A percentile compares a stretch with the other conserved stretches of the same genome.
These are phyloP conservation scores for Hemichromis elongatus DNA, from an alignment of 2,113 vertebrate genomes.

Conservation along the genomic window DNA sequence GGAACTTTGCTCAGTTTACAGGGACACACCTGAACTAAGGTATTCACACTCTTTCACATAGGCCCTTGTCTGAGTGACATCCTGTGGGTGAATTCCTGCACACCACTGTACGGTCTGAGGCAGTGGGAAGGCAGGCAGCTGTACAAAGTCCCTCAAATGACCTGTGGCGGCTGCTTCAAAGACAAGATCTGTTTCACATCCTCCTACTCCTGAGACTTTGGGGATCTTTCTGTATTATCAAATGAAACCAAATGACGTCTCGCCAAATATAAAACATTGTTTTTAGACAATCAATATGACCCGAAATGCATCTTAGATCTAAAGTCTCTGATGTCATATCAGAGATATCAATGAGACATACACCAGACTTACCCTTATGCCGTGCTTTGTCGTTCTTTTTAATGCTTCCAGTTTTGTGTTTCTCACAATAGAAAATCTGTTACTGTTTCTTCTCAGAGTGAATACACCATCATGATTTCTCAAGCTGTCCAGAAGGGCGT, in stretches of 20 bases:
- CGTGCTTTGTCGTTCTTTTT: background rate
- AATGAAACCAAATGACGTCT: background rate
- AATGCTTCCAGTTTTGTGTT: background rate
- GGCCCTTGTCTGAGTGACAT: conserved; percentile 19
- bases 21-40: conserved; percentile 10
- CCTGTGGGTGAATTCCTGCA: conserved; percentile 34
- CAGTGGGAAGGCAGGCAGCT: conserved; percentile 52
- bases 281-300: background rate
- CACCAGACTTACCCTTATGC: background rate
- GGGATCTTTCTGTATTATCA: background rate
- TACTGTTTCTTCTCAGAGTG: conserved; percentile 9
- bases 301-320: background rate
- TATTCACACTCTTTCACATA: background rate
- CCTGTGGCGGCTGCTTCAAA: conserved; percentile 30
- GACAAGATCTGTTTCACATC: background rate
- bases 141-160: conserved; percentile 42
- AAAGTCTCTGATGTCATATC: background rate
- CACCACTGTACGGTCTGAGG: conserved; percentile 33
- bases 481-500: conserved; percentile 21
- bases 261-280: background rate
- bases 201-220: background rate
- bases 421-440: background rate
- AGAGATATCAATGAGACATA: background rate
- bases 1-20: background rate
- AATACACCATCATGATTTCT: conserved; percentile 14